Base-by-base conservation (phyloP, 2,113 vertebrate species). In the Ascaphus truei region DNA sequence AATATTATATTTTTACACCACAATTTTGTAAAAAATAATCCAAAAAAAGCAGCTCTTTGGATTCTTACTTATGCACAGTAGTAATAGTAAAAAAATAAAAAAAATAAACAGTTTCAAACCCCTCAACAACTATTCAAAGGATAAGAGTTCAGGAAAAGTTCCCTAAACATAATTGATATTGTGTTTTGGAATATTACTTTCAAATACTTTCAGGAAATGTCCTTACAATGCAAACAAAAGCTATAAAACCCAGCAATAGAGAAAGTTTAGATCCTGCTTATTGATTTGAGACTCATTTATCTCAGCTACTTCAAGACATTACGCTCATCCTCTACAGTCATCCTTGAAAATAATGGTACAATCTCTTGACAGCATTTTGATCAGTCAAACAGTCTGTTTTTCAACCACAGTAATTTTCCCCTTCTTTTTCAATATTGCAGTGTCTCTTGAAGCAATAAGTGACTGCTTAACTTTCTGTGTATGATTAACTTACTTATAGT, bases 301-400 rank as follows among this genome's bases (percentile, higher is more conserved):
- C 62, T 77, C 22, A 53, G 26, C 5, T 76, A 18, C 80, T 79
- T 73, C 39, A 62, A 74, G 34, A 39, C 20, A 57, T 77, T 69
- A 73, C 61, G n/a, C 36, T 41, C 10, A 31, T 34, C 48, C 67
- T 68, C 20, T 73, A 10, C 56, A 27, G 66, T 27, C 72, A n/a
- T 27, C 8, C 50, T 76, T 79, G 62, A 77, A 77, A 75, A 83
- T 33, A 71, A 71, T 41, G 11, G 3, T 71, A 3, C 57, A 74
- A 76, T 76, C 72, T 77, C 39, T 74, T 79, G 55, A 71, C 61
- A 73, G 41, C 10, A 81, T 72, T 75, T 69, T 80, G 50, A 80
- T 68, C 12, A 7, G 39, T 73, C 79, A 79, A 37, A 69, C 5
- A 69, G 62, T 72, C 23, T 15, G 4, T 8, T 74, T 86, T 80